Conservation (phyloP, 2,113 vertebrate species). For the Atlantisia rogersi region DNA sequence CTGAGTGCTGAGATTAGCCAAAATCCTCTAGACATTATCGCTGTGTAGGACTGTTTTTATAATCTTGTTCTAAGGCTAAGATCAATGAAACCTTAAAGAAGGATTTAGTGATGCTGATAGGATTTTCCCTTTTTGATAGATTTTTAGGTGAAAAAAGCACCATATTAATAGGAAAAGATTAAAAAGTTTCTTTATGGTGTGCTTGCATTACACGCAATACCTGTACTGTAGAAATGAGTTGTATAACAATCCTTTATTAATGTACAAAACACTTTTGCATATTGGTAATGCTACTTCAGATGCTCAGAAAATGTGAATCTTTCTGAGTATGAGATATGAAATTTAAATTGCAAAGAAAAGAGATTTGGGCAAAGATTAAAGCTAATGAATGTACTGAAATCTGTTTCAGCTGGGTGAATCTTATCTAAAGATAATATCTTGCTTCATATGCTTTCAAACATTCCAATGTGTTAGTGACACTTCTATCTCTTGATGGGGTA, state of each 20-base stretch:
- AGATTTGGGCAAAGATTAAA: conserved; percentile 2
- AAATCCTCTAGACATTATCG: conserved; percentile 74
- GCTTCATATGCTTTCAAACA: neutral
- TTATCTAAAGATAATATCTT: neutral
- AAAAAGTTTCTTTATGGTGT: conserved; percentile 46
- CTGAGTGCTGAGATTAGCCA: conserved; percentile 74
- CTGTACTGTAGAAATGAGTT: neutral
- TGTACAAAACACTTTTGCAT: neutral
- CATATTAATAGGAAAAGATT: conserved; percentile 40
- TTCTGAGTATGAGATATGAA: neutral
- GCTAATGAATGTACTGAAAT: conserved; percentile 17
- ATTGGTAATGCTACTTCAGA: neutral
- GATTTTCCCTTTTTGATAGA: conserved; percentile 70
- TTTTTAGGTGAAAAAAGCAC: conserved; percentile 22
- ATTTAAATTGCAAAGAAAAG: conserved; percentile 28
- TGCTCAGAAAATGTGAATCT: neutral
- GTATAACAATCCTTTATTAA: neutral
- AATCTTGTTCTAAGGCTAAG: conserved; percentile 79
- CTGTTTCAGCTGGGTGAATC: neutral
- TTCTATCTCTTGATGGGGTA: neutral
- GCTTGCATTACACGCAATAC: neutral
- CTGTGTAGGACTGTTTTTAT: conserved; percentile 66
- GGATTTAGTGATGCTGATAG: conserved; percentile 73
- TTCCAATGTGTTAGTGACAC: neutral
- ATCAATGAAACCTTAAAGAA: conserved; percentile 79